Evolutionary conservation across 2,797 vertebrate genomes (phyloP).

Genomic region (Dipus sagitta): DNA sequence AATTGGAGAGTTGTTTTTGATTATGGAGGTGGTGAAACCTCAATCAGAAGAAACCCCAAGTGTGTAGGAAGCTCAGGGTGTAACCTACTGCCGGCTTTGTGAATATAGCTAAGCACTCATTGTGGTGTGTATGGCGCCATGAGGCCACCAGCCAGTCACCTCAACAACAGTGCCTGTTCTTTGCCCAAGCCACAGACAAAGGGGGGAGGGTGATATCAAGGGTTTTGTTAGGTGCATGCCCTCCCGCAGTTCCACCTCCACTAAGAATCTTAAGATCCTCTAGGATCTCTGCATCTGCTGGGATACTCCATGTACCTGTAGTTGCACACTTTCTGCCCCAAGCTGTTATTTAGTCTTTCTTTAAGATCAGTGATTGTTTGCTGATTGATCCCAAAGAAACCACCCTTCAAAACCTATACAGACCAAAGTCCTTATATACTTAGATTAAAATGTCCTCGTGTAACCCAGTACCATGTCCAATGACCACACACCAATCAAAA

Average conservation of each 20-base stretch:
- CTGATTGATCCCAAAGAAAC: too few relatives aligned
- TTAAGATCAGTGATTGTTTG: too few relatives aligned
- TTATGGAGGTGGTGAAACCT: not conserved
- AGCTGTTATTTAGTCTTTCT: too few relatives aligned
- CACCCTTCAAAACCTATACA: too few relatives aligned
- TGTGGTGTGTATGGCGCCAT: not conserved
- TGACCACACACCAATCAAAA: too few relatives aligned
- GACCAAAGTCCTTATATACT: too few relatives aligned
- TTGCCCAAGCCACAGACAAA: not conserved
- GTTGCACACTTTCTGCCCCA: not conserved
- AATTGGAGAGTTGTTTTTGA: not conserved
- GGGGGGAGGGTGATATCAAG: accelerated
- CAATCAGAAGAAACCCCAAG: not conserved
- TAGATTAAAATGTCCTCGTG: too few relatives aligned
- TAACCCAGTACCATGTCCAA: too few relatives aligned
- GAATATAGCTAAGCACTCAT: not conserved
- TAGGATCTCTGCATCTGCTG: too few relatives aligned
- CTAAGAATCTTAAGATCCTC: not conserved
- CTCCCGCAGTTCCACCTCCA: too few relatives aligned
- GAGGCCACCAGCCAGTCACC: not conserved
- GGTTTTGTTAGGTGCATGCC: not conserved
- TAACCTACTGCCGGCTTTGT: not conserved
- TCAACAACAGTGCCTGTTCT: not conserved
- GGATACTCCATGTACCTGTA: too few relatives aligned
- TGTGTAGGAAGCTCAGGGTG: not conserved